Evolutionary conservation across 2,113 vertebrate species (phyloP), one percentile per base, ranked within the genome.

Genomic region (Nesogale talazaci): DNA sequence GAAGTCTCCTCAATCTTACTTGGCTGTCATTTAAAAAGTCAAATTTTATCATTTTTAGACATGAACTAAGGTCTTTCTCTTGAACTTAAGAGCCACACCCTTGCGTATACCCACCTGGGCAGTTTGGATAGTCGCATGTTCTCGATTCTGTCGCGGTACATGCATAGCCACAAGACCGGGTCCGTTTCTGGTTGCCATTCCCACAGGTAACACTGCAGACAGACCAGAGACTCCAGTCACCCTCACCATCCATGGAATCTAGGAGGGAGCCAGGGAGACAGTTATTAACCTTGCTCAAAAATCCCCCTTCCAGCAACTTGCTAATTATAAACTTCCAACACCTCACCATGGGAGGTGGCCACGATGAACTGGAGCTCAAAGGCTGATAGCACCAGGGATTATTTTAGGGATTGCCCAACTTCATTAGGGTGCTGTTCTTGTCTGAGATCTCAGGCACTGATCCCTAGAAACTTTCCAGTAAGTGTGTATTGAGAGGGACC

Each of bases 201-300:
- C 99, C 99, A 25, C 99, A 99, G 94, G 99, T 99, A 94, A 99
- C 98, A 0, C 99, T 99, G 94, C 99, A 99, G 2, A 96, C 95
- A 17, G 99, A 99, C 99, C 99, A 99, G 3, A 97, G 96, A 94
- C 99, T 99, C 99, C 99, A 99, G 97, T 99, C 99, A 6, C 99
- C 99, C 81, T 99, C 99, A 0, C 99, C 99, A 0, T 99, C 99
- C 19, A 98, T 98, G 59, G 99, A 99, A 97, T 99, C 99, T 99
- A 96, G 3, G 92, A 29, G 77, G 79, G n/a, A 72, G 89, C 94
- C 83, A 96, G 94, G 96, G 89, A 94, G 74, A 52, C 0, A 36
- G 76, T 96, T 88, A 95, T 34, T 57, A 74, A n/a, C 85, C 16
- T 86, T 3, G 0, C 25, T 81, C 70, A 29, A 29, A 86, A 70